These are phyloP conservation scores for Axinella damicornis DNA, from an alignment of 37 sponge, comb jelly and placozoan genomes.

Conservation along the genomic window DNA sequence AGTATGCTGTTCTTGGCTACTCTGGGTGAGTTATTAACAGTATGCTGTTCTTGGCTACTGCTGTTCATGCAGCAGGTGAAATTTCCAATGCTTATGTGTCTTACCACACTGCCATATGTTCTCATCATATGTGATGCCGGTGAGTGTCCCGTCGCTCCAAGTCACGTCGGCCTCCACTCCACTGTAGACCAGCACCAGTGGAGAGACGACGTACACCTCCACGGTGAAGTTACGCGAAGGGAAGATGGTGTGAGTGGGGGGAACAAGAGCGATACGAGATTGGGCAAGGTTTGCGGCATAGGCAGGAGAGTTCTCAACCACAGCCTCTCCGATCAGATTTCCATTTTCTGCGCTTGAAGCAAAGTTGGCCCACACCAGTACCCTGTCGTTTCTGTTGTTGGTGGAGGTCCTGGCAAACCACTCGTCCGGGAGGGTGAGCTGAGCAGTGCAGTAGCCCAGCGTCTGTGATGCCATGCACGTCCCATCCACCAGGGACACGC, in stretches of 20 bases:
- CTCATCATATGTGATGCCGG: constrained; percentile 5
- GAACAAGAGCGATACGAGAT: background rate
- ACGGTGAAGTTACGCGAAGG: constrained; percentile 30
- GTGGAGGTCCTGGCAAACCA: constrained; percentile 57
- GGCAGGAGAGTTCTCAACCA: constrained; percentile 38
- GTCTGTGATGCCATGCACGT: constrained; percentile 36
- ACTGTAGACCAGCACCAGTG: background rate
- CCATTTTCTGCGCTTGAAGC: background rate
- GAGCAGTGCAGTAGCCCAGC: constrained; percentile 56
- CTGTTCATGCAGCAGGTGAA: no score
- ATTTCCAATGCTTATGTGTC: no score
- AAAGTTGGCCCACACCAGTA: constrained; percentile 23
- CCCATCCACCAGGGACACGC: background rate
- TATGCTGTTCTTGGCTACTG: no score
- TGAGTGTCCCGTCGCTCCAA: background rate
- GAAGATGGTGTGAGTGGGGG: constrained; percentile 46
- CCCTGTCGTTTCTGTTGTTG: background rate
- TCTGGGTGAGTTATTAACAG: no score
- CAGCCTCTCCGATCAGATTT: background rate
- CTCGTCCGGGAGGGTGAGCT: constrained; percentile 35
- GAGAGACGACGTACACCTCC: constrained; percentile 40
- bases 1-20: no score
- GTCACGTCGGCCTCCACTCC: background rate
- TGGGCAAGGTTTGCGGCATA: background rate
- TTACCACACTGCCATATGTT: constrained; percentile 40